phyloP scores from a whole-genome alignment of 2,797 vertebrate species.

The Podarcis siculus region DNA sequence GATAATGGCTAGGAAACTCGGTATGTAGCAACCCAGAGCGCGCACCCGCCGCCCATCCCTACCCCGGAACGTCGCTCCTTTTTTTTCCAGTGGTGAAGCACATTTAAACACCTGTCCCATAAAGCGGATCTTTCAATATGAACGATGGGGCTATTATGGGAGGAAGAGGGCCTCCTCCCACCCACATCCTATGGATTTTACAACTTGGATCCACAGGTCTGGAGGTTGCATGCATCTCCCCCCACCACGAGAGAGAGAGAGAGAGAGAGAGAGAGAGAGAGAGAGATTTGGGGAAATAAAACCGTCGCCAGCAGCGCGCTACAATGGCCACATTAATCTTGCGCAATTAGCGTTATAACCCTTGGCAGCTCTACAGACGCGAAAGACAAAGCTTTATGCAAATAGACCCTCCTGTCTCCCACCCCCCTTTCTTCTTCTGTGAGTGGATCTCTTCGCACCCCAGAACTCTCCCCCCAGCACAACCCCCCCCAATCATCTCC shows the following conservation, averaged over 20 bases:
- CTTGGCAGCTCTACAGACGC: constrained; percentile 51
- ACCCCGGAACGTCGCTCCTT: not conserved
- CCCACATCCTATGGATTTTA: not conserved
- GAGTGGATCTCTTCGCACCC: not conserved
- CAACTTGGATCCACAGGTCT: not conserved
- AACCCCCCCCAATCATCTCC: not conserved
- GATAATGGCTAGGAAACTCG: too few species aligned
- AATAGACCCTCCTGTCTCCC: constrained; percentile 48
- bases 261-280: too few species aligned
- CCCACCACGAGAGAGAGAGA: too few species aligned
- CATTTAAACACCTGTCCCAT: not conserved
- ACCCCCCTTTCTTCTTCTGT: not conserved
- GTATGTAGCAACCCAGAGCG: not conserved
- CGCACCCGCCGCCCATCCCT: too few species aligned
- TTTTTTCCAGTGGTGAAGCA: not conserved
- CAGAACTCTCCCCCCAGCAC: not conserved
- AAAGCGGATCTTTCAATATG: not conserved
- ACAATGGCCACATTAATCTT: constrained; percentile 60
- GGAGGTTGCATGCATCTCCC: constrained; percentile 8
- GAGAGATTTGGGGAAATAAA: constrained; percentile 29
- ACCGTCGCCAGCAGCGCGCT: constrained; percentile 54
- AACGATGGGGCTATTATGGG: not conserved
- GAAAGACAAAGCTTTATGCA: constrained; percentile 79
- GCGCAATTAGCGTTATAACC: constrained; percentile 71
- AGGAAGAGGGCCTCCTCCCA: too few species aligned